Evolutionary conservation across 2,888 invertebrate species (phyloP).

Genomic region (Scaptodrosophila latifasciaeformis): DNA sequence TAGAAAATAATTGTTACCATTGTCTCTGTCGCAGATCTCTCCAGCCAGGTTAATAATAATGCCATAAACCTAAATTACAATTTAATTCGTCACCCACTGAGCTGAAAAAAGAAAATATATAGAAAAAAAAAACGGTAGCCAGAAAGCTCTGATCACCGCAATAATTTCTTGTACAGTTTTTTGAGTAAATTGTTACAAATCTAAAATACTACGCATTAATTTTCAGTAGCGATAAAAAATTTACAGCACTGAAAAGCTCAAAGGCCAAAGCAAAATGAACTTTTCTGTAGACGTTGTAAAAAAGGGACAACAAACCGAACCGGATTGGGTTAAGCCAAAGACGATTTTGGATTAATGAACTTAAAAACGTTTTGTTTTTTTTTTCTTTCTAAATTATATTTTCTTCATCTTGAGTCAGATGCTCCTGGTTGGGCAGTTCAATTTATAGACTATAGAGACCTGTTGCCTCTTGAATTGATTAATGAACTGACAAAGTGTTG

Average conservation of each 20-base stretch:
- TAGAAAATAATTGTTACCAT: too few species aligned
- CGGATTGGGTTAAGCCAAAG: too few species aligned
- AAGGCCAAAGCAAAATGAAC: slow-evolving; percentile 34
- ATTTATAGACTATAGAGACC: too few species aligned
- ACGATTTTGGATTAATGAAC: slow-evolving; percentile 2
- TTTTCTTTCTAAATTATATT: slow-evolving; percentile 4
- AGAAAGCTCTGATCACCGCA: slow-evolving; percentile 30
- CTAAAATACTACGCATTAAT: slow-evolving; percentile 66
- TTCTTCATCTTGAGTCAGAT: too few species aligned
- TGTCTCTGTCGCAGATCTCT: slow-evolving; percentile 2
- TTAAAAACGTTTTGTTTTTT: background rate
- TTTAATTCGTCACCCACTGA: slow-evolving; percentile 32
- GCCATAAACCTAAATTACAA: slow-evolving; percentile 50
- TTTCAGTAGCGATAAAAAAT: slow-evolving; percentile 72
- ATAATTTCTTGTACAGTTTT: slow-evolving; percentile 25
- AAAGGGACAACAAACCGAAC: too few species aligned
- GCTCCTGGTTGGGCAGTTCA: too few species aligned
- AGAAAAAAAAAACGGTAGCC: slow-evolving; percentile 39
- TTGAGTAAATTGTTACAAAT: slow-evolving; percentile 38
- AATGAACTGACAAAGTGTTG: slow-evolving; percentile 62
- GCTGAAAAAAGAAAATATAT: slow-evolving; percentile 11
- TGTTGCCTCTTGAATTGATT: slow-evolving; percentile 36
- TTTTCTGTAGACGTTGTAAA: slow-evolving; percentile 26
- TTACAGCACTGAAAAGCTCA: slow-evolving; percentile 30
- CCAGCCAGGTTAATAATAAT: slow-evolving; percentile 60